phyloP scores from a whole-genome alignment of 2,797 vertebrate genomes.

The Champsocephalus esox region DNA sequence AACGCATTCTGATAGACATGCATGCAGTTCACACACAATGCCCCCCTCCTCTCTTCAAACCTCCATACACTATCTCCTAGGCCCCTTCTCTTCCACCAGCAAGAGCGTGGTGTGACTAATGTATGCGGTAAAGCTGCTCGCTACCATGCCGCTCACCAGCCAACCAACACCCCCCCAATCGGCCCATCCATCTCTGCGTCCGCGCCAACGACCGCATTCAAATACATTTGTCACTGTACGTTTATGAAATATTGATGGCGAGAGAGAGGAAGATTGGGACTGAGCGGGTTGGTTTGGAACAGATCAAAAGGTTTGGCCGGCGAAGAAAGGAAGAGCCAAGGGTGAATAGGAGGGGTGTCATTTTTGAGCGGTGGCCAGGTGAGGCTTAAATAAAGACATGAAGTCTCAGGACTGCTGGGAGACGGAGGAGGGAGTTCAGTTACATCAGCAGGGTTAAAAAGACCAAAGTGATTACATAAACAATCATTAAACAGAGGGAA shows the following conservation, averaged over 20 bases:
- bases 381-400: constrained; percentile 46
- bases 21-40: constrained; percentile 74
- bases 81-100: constrained; percentile 74
- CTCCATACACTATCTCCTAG: constrained; percentile 65
- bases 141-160: constrained; percentile 79
- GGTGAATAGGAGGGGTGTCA: constrained; percentile 38
- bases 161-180: constrained; percentile 63
- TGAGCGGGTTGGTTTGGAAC: constrained; percentile 65
- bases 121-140: constrained; percentile 85
- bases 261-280: constrained; percentile 49
- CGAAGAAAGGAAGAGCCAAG: constrained; percentile 36
- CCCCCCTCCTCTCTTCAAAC: constrained; percentile 34
- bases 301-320: constrained; percentile 61
- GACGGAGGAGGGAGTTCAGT: constrained; percentile 5
- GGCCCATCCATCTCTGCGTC: constrained; percentile 94
- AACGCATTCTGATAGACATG: constrained; percentile 78
- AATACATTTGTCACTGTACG: constrained; percentile 87
- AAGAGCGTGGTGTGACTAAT: constrained; percentile 77
- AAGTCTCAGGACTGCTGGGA: constrained; percentile 16
- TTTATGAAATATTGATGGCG: constrained; percentile 87
- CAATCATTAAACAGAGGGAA: background rate
- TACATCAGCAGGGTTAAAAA: constrained; percentile 14
- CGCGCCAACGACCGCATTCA: constrained; percentile 82
- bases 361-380: constrained; percentile 43
- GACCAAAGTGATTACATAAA: no score